These are phyloP conservation scores for Athripsodes cinereus DNA, from an alignment of 2,888 invertebrate species.

Conservation along the genomic window DNA sequence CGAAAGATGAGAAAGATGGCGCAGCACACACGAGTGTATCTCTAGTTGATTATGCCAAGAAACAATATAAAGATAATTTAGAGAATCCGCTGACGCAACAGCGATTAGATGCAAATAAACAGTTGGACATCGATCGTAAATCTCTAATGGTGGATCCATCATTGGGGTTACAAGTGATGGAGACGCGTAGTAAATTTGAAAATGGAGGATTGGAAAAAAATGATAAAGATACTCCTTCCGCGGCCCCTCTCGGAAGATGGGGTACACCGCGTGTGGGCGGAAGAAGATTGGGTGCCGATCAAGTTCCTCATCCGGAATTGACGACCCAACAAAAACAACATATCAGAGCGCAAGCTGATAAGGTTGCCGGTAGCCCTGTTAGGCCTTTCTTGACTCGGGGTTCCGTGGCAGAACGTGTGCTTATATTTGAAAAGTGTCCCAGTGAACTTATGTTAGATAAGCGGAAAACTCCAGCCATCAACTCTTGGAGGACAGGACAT, in stretches of 20 bases:
- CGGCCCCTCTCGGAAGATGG: constrained; percentile 39
- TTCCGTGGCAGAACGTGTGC: constrained; percentile 83
- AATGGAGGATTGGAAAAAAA: constrained; percentile 14
- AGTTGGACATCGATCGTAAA: constrained; percentile 45
- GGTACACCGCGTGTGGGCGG: constrained; percentile 42
- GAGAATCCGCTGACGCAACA: constrained; percentile 40
- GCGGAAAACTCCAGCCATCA: constrained; percentile 51
- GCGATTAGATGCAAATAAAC: constrained; percentile 34
- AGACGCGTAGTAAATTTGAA: constrained; percentile 47
- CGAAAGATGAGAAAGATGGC: constrained; percentile 32
- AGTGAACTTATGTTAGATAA: constrained; percentile 70
- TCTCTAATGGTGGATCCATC: constrained; percentile 46
- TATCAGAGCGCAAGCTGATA: constrained; percentile 36
- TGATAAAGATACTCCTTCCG: constrained; percentile 22
- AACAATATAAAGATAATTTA: constrained; percentile 55
- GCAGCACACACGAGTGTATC: constrained; percentile 41
- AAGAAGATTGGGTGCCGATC: constrained; percentile 33
- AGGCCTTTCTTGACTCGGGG: constrained; percentile 82
- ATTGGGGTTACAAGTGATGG: constrained; percentile 47
- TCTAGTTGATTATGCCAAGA: constrained; percentile 60
- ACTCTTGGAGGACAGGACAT: constrained; percentile 53
- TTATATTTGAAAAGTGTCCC: constrained; percentile 87
- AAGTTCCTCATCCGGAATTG: constrained; percentile 62
- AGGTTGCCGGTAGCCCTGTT: constrained; percentile 59
- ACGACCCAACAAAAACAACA: constrained; percentile 56